Percentiles rank a stretch among this genome's conserved stretches.
Evolutionary conservation across 2,888 invertebrate genomes (phyloP).

Genomic region (Thereva unica): DNA sequence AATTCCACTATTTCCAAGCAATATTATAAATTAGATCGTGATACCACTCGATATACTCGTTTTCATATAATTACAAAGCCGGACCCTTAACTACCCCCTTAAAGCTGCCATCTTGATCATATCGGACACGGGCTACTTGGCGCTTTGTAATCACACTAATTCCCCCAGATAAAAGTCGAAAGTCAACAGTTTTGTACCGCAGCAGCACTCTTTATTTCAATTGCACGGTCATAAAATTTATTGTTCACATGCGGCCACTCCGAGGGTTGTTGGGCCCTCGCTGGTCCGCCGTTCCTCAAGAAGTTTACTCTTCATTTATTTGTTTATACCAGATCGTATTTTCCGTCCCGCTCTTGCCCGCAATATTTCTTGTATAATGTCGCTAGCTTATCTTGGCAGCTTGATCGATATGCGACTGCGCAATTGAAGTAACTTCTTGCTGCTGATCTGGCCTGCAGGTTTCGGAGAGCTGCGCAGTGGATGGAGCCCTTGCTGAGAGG

Average conservation of each 20-base stretch:
- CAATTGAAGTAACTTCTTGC: constrained; percentile 22
- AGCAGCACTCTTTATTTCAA: constrained; percentile 22
- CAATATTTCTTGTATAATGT: not conserved
- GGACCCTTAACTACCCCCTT: too few relatives aligned
- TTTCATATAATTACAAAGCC: too few relatives aligned
- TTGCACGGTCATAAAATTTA: constrained; percentile 23
- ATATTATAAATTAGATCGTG: too few relatives aligned
- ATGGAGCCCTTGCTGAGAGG: constrained; percentile 8
- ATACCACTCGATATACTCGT: too few relatives aligned
- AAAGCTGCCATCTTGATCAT: too few relatives aligned
- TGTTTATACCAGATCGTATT: too few relatives aligned
- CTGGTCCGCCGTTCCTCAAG: not conserved
- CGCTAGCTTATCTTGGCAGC: constrained; percentile 29
- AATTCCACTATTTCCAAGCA: too few relatives aligned
- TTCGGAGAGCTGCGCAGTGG: constrained; percentile 6
- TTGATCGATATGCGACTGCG: constrained; percentile 32
- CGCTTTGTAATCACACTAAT: not conserved
- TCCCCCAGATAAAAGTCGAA: constrained; percentile 7
- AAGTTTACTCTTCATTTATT: too few relatives aligned
- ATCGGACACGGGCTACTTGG: too few relatives aligned
- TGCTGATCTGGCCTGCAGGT: not conserved
- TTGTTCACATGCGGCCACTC: constrained; percentile 23
- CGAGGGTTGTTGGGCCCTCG: not conserved
- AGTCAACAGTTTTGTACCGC: constrained; percentile 19
- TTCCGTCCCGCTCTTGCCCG: too few relatives aligned